These are phyloP conservation scores for Tethea ocularis DNA, from an alignment of 2,888 invertebrate genomes.

Conservation along the genomic window DNA sequence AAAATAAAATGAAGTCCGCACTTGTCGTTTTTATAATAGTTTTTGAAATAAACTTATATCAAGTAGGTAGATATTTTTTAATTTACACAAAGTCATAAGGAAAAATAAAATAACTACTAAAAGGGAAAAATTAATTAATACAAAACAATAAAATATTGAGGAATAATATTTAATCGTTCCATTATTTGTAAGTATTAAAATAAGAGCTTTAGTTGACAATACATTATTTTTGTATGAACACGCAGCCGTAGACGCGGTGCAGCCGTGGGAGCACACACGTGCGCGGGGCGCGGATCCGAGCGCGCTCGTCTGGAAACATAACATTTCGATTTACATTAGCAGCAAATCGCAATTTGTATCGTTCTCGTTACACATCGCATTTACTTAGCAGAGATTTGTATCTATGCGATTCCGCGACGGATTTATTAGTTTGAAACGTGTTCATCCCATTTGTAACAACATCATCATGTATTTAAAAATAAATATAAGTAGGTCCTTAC, in stretches of 20 bases:
- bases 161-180: too few species aligned
- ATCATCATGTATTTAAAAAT: too few species aligned
- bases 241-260: neutral
- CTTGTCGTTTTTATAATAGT: too few species aligned
- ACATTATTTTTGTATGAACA: neutral
- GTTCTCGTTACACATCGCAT: slow-evolving; percentile 58
- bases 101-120: too few species aligned
- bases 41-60: too few species aligned
- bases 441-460: slow-evolving; percentile 23
- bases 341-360: slow-evolving; percentile 48
- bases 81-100: too few species aligned
- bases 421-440: slow-evolving; percentile 23
- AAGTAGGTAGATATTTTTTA: too few species aligned
- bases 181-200: neutral
- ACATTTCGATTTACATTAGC: slow-evolving; percentile 70
- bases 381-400: slow-evolving; percentile 38
- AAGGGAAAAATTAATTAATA: too few species aligned
- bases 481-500: too few species aligned
- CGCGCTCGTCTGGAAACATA: slow-evolving; percentile 53
- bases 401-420: slow-evolving; percentile 8
- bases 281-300: slow-evolving; percentile 36
- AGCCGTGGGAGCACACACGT: slow-evolving; percentile 61
- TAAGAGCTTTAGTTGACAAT: slow-evolving; percentile 20
- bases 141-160: too few species aligned
- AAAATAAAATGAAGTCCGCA: too few species aligned